These are phyloP conservation scores for Pseudopleuronectes americanus DNA, from an alignment of 2,797 vertebrate genomes.

Conservation along the genomic window DNA sequence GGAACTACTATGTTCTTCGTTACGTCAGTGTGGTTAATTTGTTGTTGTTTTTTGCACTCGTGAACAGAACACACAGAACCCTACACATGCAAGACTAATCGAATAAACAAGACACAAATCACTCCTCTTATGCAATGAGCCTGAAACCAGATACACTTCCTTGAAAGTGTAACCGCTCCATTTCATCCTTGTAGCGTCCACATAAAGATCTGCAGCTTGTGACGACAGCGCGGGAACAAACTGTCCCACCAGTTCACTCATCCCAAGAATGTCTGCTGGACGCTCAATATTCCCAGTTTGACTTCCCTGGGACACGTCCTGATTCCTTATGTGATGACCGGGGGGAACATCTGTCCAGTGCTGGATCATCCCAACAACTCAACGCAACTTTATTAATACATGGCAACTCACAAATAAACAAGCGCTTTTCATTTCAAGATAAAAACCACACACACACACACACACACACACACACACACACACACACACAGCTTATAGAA, in stretches of 20 bases:
- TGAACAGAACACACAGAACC: background rate
- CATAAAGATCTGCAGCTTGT: conserved; percentile 35
- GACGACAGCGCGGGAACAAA: conserved; percentile 32
- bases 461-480: background rate
- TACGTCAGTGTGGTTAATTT: no score
- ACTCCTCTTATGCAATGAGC: background rate
- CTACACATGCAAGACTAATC: no score
- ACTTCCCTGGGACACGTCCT: conserved; percentile 19
- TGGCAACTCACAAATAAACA: background rate
- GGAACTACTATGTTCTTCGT: no score
- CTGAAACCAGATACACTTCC: conserved; percentile 12
- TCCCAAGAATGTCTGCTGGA: conserved; percentile 36
- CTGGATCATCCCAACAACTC: conserved; percentile 7
- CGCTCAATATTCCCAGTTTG: conserved; percentile 38
- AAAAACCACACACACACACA: background rate
- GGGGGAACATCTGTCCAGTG: conserved; percentile 43
- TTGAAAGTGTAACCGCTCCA: background rate
- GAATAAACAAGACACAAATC: conserved; percentile 11
- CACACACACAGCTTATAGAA: background rate
- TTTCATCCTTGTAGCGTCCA: conserved; percentile 33
- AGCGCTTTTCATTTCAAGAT: no score
- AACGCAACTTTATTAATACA: background rate
- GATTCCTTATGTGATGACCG: conserved; percentile 54
- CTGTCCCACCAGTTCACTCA: conserved; percentile 40
- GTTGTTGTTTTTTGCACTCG: background rate